phyloP scores from a whole-genome alignment of 2,797 vertebrate genomes.

The Pipistrellus nathusii region DNA sequence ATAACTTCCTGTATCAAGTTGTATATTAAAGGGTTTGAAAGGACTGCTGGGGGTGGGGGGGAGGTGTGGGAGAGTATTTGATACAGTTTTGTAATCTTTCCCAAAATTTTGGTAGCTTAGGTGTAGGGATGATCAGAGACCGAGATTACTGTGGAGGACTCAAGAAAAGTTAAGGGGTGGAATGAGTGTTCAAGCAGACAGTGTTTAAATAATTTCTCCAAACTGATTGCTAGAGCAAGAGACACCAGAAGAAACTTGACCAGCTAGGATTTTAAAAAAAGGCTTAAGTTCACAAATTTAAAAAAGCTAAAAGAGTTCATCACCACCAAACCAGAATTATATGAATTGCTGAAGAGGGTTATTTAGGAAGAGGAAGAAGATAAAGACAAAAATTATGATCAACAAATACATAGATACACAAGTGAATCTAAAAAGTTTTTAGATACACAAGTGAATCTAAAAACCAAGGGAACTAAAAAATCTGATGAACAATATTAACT shows the following conservation, averaged over 20 bases:
- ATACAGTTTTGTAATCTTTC: background rate
- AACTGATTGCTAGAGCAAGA: background rate
- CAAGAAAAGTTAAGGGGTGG: background rate
- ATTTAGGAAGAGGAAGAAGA: too few relatives aligned
- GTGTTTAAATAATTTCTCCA: background rate
- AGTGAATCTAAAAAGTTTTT: too few relatives aligned
- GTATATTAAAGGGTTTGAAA: background rate
- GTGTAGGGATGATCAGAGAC: background rate
- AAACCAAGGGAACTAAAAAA: too few relatives aligned
- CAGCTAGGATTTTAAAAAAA: background rate
- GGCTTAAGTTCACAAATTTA: too few relatives aligned
- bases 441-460: too few relatives aligned
- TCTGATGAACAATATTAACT: too few relatives aligned
- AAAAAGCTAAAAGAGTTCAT: too few relatives aligned
- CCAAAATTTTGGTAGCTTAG: background rate
- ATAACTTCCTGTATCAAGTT: background rate
- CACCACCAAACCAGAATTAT: too few relatives aligned
- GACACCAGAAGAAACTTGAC: background rate
- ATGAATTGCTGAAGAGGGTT: too few relatives aligned
- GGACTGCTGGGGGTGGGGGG: background rate
- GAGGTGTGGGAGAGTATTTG: background rate
- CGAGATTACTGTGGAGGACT: background rate
- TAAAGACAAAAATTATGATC: too few relatives aligned
- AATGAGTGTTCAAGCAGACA: background rate
- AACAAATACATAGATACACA: too few relatives aligned